phyloP scores from a whole-genome alignment of 2,888 invertebrate species.

The Drosophila colorata region DNA sequence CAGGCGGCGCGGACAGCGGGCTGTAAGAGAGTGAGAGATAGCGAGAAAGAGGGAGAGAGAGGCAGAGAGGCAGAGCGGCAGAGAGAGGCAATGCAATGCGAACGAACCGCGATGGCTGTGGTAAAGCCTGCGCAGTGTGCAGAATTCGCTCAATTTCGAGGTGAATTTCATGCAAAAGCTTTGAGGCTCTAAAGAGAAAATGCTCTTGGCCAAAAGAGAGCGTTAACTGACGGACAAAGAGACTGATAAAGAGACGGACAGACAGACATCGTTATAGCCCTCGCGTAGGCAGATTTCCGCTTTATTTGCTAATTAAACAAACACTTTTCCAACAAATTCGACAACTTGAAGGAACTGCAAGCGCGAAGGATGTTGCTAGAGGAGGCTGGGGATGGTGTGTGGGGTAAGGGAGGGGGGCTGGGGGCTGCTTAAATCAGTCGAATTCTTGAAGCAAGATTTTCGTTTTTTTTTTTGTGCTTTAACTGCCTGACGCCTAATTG shows the following conservation, averaged over 20 bases:
- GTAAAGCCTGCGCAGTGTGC: conserved; percentile 41
- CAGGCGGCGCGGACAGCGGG: background rate
- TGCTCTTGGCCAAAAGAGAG: conserved; percentile 10
- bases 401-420: background rate
- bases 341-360: conserved; percentile 13
- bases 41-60: background rate
- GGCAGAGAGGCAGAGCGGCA: background rate
- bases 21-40: too few relatives aligned
- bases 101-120: conserved; percentile 11
- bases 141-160: conserved; percentile 43
- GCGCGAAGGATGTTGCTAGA: background rate
- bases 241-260: background rate
- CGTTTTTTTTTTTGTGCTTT: background rate
- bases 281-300: conserved; percentile 38
- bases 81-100: too few relatives aligned
- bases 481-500: conserved; percentile 31
- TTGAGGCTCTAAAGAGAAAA: conserved; percentile 2
- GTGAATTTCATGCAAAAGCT: conserved; percentile 40
- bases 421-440: conserved; percentile 21
- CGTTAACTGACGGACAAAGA: background rate
- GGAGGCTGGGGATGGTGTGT: background rate
- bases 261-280: conserved; percentile 2
- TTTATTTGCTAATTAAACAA: conserved; percentile 71
- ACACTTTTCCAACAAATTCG: conserved; percentile 43
- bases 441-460: conserved; percentile 32